Conservation (phyloP, 1,140 invertebrate genomes). For the silkworm (Bombyx mori) region DNA sequence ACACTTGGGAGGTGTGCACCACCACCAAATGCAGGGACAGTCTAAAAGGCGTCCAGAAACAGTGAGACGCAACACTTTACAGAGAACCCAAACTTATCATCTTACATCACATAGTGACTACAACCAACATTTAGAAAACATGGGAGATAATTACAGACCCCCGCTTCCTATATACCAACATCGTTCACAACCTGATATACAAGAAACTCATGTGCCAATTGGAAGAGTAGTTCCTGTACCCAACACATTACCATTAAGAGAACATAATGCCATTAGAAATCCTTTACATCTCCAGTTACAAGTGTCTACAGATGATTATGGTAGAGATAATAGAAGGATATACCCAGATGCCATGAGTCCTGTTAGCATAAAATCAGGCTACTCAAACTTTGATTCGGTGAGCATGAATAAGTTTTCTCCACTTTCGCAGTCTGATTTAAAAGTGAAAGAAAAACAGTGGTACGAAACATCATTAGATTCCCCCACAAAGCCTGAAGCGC, state of each 20-base stretch:
- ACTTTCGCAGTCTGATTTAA: conserved; percentile 47
- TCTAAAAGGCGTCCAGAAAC: conserved; percentile 43
- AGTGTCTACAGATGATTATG: conserved; percentile 57
- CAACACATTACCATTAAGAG: conserved; percentile 49
- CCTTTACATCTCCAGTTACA: conserved; percentile 54
- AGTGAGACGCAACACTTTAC: conserved; percentile 52
- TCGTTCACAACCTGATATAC: conserved; percentile 55
- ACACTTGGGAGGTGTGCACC: conserved; percentile 54
- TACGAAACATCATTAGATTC: conserved; percentile 82
- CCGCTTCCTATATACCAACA: conserved; percentile 40
- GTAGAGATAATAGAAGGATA: conserved; percentile 37
- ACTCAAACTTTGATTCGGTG: conserved; percentile 57
- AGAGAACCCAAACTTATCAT: conserved; percentile 66
- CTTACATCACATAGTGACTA: conserved; percentile 67
- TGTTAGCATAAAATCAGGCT: conserved; percentile 55
- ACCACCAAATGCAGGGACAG: conserved; percentile 39
- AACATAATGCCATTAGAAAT: conserved; percentile 47
- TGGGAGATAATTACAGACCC: conserved; percentile 41
- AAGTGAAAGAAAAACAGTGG: conserved; percentile 78
- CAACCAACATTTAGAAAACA: conserved; percentile 59
- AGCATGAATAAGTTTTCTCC: conserved; percentile 60
- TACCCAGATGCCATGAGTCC: conserved; percentile 53
- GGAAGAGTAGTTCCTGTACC: conserved; percentile 46
- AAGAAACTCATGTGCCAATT: conserved; percentile 41
- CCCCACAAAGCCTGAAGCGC: conserved; percentile 40